Base-by-base conservation (phyloP, 2,113 vertebrate genomes). In the Engystomops pustulosus region DNA sequence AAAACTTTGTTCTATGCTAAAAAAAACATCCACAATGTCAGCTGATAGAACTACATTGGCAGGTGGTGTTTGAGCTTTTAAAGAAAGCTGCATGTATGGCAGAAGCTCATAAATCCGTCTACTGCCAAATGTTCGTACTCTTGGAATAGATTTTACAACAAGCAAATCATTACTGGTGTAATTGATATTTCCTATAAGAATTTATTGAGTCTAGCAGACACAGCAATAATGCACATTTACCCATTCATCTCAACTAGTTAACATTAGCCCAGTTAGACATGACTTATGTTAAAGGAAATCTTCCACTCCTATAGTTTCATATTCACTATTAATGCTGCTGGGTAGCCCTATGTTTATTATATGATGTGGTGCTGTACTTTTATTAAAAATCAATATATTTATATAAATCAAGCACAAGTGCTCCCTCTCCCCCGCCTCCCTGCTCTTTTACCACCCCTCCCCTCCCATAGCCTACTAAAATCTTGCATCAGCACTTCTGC, bases 161-260 rank as follows among this genome's bases (percentile, higher is more conserved):
- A 47, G 41, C 25, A 74, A 25, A 49, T 75, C 45, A 75, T 51
- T 23, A 32, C 45, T 75, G 49, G 23, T 49, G 45, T 32, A 49
- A 47, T 32, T 27, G 71, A 75, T 49, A 27, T 75, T 75, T 75
- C 41, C 71, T 75, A 75, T 32, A 75, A 75, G 71, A 75, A 49
- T 75, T 75, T 49, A 75, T 25, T 47, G 71, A 75, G 71, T 11
- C 53, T 58, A 25, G 10, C 53, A 25, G 20, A 25, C 12, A 9
- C 49, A 18, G 38, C 70, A 74, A 25, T 70, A 20, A 8, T 11
- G 20, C 4, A 70, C 67, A 70, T 20, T 11, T 7, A 70, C n/a
- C 38, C 6, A 47, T 1, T 12, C 38, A 41, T 41, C 38, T n/a
- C n/a, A n/a, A n/a, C n/a, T n/a, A n/a, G n/a, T n/a, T n/a, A 2